Evolutionary conservation across 2,888 invertebrate genomes (phyloP).

Genomic region (Hypena proboscidalis): DNA sequence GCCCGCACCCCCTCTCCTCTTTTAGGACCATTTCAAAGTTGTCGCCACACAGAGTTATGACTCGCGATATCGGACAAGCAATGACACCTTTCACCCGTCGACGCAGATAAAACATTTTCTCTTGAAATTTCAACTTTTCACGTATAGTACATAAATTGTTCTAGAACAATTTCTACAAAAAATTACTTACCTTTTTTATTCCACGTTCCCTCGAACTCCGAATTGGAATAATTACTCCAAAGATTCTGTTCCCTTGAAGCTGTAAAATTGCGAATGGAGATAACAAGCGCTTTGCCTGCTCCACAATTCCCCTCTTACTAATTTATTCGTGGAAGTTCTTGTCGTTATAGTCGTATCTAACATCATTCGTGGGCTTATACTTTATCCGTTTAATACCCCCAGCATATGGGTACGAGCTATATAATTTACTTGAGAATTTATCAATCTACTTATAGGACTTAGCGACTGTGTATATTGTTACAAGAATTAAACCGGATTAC

Average conservation of each 20-base stretch:
- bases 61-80: slow-evolving; percentile 52
- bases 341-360: slow-evolving; percentile 63
- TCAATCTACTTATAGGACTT: slow-evolving; percentile 46
- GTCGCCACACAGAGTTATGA: slow-evolving; percentile 51
- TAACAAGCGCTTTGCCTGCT: slow-evolving; percentile 64
- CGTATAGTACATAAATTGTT: slow-evolving; percentile 22
- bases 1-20: slow-evolving; percentile 60
- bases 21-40: slow-evolving; percentile 69
- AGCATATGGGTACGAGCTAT: slow-evolving; percentile 57
- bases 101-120: slow-evolving; percentile 38
- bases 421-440: slow-evolving; percentile 55
- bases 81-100: slow-evolving; percentile 26
- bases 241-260: slow-evolving; percentile 59
- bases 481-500: slow-evolving; percentile 27
- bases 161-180: slow-evolving; percentile 24
- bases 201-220: slow-evolving; percentile 42
- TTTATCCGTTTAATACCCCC: slow-evolving; percentile 60
- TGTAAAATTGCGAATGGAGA: slow-evolving; percentile 67
- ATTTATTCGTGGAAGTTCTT: slow-evolving; percentile 74
- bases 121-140: slow-evolving; percentile 20
- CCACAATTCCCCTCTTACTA: slow-evolving; percentile 58
- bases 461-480: slow-evolving; percentile 26
- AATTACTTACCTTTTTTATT: slow-evolving; percentile 42
- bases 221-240: slow-evolving; percentile 59
- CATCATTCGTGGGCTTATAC: slow-evolving; percentile 63